Evolutionary conservation across 37 sponge, comb jelly and placozoan species (phyloP), one percentile per base, ranked within the genome.

Genomic region (Amphimedon queenslandica): DNA sequence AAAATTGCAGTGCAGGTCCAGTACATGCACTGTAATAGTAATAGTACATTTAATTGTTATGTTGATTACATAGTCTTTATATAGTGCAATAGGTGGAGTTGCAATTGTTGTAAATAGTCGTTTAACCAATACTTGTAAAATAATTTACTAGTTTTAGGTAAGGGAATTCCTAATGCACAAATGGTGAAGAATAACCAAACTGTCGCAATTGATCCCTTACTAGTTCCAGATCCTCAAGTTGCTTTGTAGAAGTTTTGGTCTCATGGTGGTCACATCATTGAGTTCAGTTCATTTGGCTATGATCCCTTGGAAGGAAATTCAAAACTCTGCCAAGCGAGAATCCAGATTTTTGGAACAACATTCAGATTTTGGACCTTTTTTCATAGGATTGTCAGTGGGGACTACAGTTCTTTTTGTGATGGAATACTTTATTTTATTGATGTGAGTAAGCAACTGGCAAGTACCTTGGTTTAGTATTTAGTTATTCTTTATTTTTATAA

Each of bases 241-340:
- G 74, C 74, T 39, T 61, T 74, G 1, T 25, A 35, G 11, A 39
- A 71, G 35, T 71, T 32, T 55, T 18, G 13, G 4, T 16, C 10
- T 10, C 41, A 10, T 23, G 86, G 75, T 51, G 87, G 78, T 38
- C 57, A 69, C 38, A 66, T 86, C 55, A 82, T 57, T 20, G 83
- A 91, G 25, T 82, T 91, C 35, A 85, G 90, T 68, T 75, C 91
- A 21, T 94, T 76, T 79, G 90, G 88, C 13, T 47, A 18, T 18
- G 53, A 47, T 63, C 75, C 4, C 37, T 60, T 37, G 28, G n/a
- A 55, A 23, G 39, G 18, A 37, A 33, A 2, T n/a, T 18, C 40
- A 3, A 28, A 23, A 33, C 55, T 68, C 36, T 11, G 4, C 27
- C 21, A 30, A 33, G 37, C 40, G 78, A 11, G 63, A 77, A 20